Percentiles rank a stretch among this genome's conserved stretches.
phyloP scores from a whole-genome alignment of 37 sponge, comb jelly and placozoan genomes.

The Geodia barretti region DNA sequence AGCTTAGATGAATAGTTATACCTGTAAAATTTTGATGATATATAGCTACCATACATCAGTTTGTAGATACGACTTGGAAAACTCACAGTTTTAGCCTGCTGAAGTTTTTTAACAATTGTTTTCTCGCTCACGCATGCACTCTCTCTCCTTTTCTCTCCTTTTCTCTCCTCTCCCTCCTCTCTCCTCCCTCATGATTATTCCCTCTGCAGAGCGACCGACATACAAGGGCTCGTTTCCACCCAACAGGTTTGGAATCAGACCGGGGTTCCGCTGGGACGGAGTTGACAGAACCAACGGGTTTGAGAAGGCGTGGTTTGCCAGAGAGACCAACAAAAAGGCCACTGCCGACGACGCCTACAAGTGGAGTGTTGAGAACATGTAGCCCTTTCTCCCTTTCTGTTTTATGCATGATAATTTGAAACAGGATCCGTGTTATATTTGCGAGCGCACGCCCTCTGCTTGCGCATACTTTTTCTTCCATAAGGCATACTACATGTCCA shows the following conservation, averaged over 20 bases:
- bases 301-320: slow-evolving; percentile 77
- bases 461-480: too few relatives aligned
- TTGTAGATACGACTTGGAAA: too few relatives aligned
- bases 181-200: neutral
- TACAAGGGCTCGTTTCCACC: slow-evolving; percentile 81
- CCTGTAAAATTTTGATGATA: too few relatives aligned
- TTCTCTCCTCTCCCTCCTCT: neutral
- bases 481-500: neutral
- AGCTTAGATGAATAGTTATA: too few relatives aligned
- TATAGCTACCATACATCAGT: too few relatives aligned
- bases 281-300: slow-evolving; percentile 96
- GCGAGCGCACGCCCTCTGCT: too few relatives aligned
- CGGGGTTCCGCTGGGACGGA: slow-evolving; percentile 98
- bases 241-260: slow-evolving; percentile 89
- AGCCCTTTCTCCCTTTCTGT: too few relatives aligned
- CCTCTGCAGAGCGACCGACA: slow-evolving; percentile 55
- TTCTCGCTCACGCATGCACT: neutral
- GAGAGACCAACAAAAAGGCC: slow-evolving; percentile 68
- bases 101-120: too few relatives aligned
- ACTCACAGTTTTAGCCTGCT: too few relatives aligned
- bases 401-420: too few relatives aligned
- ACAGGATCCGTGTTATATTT: too few relatives aligned
- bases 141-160: neutral
- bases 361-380: slow-evolving; percentile 99
- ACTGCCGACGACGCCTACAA: slow-evolving; percentile 82